Evolutionary conservation across 2,888 invertebrate genomes (phyloP).

Genomic region (Hyposoter dolosus): DNA sequence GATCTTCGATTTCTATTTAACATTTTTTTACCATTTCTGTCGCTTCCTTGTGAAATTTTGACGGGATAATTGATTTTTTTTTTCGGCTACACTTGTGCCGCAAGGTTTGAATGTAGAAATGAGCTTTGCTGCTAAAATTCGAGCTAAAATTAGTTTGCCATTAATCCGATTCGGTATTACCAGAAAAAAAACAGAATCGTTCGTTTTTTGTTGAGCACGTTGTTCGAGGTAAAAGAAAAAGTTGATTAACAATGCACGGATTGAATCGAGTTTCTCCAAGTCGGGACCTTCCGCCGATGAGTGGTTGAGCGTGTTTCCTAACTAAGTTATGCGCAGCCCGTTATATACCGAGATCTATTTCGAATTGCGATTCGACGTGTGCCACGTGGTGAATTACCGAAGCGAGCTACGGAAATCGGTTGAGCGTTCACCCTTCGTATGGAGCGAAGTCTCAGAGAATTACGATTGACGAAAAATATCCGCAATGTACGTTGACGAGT

Average conservation of each 20-base stretch:
- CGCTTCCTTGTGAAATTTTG: background rate
- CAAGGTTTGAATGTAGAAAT: background rate
- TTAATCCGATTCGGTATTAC: background rate
- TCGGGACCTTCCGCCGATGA: background rate
- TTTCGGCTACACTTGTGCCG: background rate
- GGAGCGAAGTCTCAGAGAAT: too few relatives aligned
- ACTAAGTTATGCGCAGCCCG: background rate
- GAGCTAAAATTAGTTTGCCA: background rate
- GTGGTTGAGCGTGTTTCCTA: background rate
- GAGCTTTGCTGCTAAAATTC: background rate
- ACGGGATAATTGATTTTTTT: background rate
- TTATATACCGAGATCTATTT: background rate
- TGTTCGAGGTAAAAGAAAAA: conserved; percentile 9
- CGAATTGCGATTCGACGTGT: background rate
- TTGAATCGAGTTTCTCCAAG: conserved; percentile 8
- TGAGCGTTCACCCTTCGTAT: background rate
- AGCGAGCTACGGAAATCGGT: background rate
- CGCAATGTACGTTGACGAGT: too few relatives aligned
- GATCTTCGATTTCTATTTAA: too few relatives aligned
- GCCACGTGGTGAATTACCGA: background rate
- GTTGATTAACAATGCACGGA: conserved; percentile 16
- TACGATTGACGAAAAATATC: background rate
- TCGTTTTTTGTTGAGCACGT: background rate
- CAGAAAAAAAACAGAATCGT: background rate
- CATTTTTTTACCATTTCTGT: too few relatives aligned